Conservation (phyloP, 2,888 invertebrate species). For the Nasonovia ribisnigri region DNA sequence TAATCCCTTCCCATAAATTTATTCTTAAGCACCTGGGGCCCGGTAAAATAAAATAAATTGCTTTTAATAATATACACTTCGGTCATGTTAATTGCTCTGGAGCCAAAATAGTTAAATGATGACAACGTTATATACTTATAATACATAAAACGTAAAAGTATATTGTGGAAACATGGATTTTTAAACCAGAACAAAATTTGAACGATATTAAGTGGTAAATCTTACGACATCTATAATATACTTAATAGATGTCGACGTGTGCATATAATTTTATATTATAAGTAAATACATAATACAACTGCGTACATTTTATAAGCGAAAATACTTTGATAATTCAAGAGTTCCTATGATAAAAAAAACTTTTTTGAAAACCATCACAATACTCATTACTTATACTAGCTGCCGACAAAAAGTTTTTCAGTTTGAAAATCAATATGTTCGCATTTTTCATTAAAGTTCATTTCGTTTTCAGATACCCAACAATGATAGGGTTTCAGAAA, state of each 20-base stretch:
- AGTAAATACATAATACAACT: background rate
- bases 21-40: conserved; percentile 21
- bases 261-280: background rate
- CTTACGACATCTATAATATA: background rate
- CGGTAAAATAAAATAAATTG: conserved; percentile 14
- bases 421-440: conserved; percentile 47
- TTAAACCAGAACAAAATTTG: background rate
- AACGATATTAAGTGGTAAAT: background rate
- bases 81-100: background rate
- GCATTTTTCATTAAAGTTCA: conserved; percentile 52
- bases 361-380: conserved; percentile 36
- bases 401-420: conserved; percentile 22
- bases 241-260: background rate
- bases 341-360: background rate
- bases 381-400: conserved; percentile 16
- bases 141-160: background rate
- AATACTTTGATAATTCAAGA: conserved; percentile 37
- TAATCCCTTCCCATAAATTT: conserved; percentile 40
- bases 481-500: conserved; percentile 46
- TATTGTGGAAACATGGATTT: background rate
- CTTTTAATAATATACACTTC: conserved; percentile 28
- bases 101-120: background rate
- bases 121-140: background rate
- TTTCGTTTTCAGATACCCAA: conserved; percentile 14
- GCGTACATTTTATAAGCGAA: background rate